Evolutionary conservation across 37 sponge, comb jelly and placozoan genomes (phyloP), one percentile per base, ranked within the genome.

Genomic region (Beroe ovata): DNA sequence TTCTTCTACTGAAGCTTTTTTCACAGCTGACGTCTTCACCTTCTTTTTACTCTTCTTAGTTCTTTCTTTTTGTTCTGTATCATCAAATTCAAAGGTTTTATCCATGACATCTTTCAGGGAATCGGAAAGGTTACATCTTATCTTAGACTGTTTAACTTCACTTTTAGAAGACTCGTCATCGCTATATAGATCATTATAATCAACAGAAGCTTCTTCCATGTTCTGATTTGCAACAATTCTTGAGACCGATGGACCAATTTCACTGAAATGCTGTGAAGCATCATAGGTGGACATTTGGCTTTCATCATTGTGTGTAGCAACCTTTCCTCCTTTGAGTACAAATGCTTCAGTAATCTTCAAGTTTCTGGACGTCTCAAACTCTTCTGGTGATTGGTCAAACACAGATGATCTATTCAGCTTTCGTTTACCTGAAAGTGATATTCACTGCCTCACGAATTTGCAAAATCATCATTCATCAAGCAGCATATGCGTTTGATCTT

Each of bases 51-150:
- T 47, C 54, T 47, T 47, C 11, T n/a, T n/a, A n/a, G n/a, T n/a
- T 47, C 54, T 47, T 47, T 47, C 11, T 16, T 47, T 47, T 47
- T 47, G 54, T 47, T 47, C 69, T 1, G 34, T 30, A 6, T 66
- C 69, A 66, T 66, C 69, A 66, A 66, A 66, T 1, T 66, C 69
- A 30, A 66, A 66, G 8, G 69, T 66, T 18, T 14, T 66, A 37
- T 66, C 69, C 69, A 66, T 66, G 1, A 66, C 69, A 66, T 66
- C 34, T 66, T 66, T 66, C 69, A 34, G 69, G 14, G 69, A 66
- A 32, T 66, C 34, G 1, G 69, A 34, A 34, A 66, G 16, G 14
- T 66, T 18, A 30, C 69, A 66, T 66, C 35, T 66, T 16, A 25
- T 32, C 14, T 37, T 66, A 30, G 69, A 37, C 16, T 33, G 29